Conservation (phyloP, 2,888 invertebrate species). For the Pammene fasciana region DNA sequence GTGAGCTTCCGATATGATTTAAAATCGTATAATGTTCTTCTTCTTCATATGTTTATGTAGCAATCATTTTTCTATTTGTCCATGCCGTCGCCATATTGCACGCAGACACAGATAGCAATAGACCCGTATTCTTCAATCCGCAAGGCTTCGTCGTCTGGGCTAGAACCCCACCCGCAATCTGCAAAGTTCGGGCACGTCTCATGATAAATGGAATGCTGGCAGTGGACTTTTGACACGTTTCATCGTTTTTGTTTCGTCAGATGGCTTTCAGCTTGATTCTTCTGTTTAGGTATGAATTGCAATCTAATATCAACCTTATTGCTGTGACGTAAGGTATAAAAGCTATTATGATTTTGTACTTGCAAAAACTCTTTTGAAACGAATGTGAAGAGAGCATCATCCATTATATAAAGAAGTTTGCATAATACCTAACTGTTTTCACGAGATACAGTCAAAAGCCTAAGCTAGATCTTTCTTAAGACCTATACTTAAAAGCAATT, state of each 20-base stretch:
- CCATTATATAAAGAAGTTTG: neutral
- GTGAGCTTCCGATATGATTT: too few species aligned
- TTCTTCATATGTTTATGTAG: too few species aligned
- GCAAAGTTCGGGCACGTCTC: conserved; percentile 21
- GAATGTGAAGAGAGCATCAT: neutral
- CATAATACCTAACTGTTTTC: too few species aligned
- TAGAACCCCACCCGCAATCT: conserved; percentile 7
- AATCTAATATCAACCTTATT: neutral
- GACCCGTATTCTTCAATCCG: neutral
- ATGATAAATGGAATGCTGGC: conserved; percentile 23
- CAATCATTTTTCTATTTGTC: too few species aligned
- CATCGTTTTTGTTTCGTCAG: conserved; percentile 25
- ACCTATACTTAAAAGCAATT: too few species aligned
- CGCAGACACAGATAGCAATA: too few species aligned
- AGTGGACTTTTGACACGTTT: conserved; percentile 22
- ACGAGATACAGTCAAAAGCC: too few species aligned
- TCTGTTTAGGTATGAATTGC: neutral
- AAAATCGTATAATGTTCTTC: too few species aligned
- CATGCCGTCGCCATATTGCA: too few species aligned
- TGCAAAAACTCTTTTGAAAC: neutral
- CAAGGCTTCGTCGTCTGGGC: neutral
- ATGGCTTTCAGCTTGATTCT: conserved; percentile 10
- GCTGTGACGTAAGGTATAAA: neutral
- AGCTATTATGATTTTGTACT: neutral
- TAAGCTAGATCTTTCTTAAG: too few species aligned